Evolutionary conservation across 37 sponge, comb jelly and placozoan genomes (phyloP).

Genomic region (Diacarnus erythraeanus): DNA sequence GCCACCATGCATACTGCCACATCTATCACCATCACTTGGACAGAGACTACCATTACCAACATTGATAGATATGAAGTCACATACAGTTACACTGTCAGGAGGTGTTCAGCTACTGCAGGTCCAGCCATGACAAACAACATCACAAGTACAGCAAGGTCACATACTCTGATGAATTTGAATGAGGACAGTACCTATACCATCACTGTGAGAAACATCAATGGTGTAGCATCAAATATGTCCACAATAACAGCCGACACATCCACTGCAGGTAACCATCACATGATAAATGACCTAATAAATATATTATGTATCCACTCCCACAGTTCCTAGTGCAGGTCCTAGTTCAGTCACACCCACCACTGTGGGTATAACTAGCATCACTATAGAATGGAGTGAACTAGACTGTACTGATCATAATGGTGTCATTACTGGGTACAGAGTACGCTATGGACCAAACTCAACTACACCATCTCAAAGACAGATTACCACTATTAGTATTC

Average conservation of each 20-base stretch:
- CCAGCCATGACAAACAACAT: background rate
- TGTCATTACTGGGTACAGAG: constrained; percentile 33
- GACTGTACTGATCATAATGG: constrained; percentile 30
- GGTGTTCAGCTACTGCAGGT: background rate
- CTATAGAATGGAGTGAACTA: constrained; percentile 26
- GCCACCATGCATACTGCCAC: background rate
- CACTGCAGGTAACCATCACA: background rate
- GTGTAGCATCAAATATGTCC: background rate
- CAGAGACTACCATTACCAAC: background rate
- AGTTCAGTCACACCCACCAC: background rate
- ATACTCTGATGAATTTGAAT: background rate
- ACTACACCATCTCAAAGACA: background rate
- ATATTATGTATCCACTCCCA: background rate
- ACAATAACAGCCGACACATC: background rate
- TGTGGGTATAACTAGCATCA: background rate
- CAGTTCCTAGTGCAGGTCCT: constrained; percentile 37
- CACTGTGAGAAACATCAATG: constrained; percentile 11
- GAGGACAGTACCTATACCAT: constrained; percentile 13
- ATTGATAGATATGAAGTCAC: background rate
- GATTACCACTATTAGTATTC: background rate
- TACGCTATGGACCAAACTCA: background rate
- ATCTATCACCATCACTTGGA: background rate
- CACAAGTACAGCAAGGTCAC: background rate
- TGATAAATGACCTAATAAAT: background rate
- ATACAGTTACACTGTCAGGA: background rate